Base-by-base conservation (phyloP, 2,797 vertebrate species). In the Microtus obscurus region DNA sequence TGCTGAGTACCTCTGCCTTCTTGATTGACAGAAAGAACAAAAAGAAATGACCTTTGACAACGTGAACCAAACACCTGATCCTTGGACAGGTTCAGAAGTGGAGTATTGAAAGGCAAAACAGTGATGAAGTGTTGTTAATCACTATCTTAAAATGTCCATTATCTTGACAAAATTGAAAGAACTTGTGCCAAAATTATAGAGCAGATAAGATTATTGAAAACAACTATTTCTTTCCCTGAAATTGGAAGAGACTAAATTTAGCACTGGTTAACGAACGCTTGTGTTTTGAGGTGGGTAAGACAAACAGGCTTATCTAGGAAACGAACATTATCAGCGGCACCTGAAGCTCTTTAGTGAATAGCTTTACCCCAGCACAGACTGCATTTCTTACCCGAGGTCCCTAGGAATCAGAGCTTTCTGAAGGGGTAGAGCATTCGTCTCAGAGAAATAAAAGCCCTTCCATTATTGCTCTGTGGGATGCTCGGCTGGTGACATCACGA, bases 121-220 rank as follows among this genome's bases (percentile, higher is more conserved):
- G 48, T 82, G 76, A 87, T 69, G 31, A 91, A 56, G 16, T 65
- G 29, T 29, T 81, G 37, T 74, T 89, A 73, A 74, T 87, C 85
- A 16, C 23, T 87, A 40, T 53, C 34, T 48, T 90, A 87, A 69
- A 77, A 90, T 61, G 69, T 65, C 25, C 23, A 89, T 69, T 94
- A 89, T 95, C 76, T 89, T 94, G 29, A 77, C 63, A 93, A 92
- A 93, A 89, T 87, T 87, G 92, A 87, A 89, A 69, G 67, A 34
- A 85, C n/a, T 5, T 65, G 19, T 67, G 23, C 87, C 45, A 89
- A 94, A 85, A 94, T 45, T 61, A 17, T 37, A 51, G 29, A 88
- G 14, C 40, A 87, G 61, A 59, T 34, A 86, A 51, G 59, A 87
- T 29, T 29, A 92, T 0, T 43, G 43, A 93, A 69, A 74, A 34